phyloP scores from a whole-genome alignment of 2,888 invertebrate species.

The Rotaria magnacalcarata region DNA sequence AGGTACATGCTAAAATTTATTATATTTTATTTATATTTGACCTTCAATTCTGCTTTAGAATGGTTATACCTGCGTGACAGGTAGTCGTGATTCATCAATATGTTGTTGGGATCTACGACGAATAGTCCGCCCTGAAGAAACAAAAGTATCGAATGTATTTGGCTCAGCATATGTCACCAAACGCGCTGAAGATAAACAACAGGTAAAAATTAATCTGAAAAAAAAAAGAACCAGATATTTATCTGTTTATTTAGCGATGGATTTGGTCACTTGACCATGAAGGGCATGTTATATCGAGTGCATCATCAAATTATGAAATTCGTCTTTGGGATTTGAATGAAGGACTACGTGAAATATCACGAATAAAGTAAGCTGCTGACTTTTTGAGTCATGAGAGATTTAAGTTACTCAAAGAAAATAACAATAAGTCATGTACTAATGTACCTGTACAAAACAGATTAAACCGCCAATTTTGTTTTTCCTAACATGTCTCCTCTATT shows the following conservation, averaged over 20 bases:
- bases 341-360: slow-evolving; percentile 21
- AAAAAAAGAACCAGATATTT: too few relatives aligned
- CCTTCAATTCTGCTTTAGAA: background rate
- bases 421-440: too few relatives aligned
- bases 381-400: too few relatives aligned
- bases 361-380: background rate
- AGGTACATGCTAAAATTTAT: background rate
- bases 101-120: slow-evolving; percentile 9
- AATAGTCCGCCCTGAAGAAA: slow-evolving; percentile 5
- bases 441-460: too few relatives aligned
- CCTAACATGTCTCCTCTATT: too few relatives aligned
- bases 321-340: slow-evolving; percentile 30
- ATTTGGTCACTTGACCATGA: slow-evolving; percentile 31
- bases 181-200: background rate
- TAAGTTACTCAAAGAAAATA: too few relatives aligned
- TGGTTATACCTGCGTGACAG: background rate
- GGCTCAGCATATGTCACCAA: background rate
- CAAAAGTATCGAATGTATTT: background rate
- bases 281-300: background rate
- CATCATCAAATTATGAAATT: slow-evolving; percentile 31
- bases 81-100: slow-evolving; percentile 21
- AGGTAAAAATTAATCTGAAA: background rate
- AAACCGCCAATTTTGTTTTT: too few relatives aligned
- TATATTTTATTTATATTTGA: background rate
- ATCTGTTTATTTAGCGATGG: background rate